Evolutionary conservation across 2,113 vertebrate species (phyloP), one percentile per base, ranked within the genome.

Genomic region (Anhinga rufa): DNA sequence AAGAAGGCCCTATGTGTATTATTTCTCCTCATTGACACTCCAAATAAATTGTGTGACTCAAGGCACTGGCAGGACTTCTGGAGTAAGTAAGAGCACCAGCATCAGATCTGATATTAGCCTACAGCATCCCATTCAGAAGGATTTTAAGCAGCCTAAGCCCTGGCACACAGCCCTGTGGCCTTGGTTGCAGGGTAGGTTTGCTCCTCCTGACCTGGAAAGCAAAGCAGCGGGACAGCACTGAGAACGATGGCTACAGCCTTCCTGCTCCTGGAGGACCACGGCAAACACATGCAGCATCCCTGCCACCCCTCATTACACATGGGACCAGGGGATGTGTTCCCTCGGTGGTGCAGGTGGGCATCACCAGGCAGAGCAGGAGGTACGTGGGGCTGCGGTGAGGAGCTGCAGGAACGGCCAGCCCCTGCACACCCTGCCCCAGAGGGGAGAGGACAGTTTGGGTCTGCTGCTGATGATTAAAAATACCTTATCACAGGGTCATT

Each of bases 261-360:
- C 32, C 66, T 17, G 57, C 42, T 71, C 42, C 57, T 77, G 61
- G 11, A 42, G 9, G 51, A 32, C 29, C 31, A 4, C 0, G 12
- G 21, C 11, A 60, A 72, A 61, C 25, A 18, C 11, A 8, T 2
- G 8, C 29, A 38, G 20, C 38, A 46, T 36, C 65, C 54, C 44
- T 74, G 46, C 21, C 15, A 28, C 2, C 29, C n/a, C 22, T 51
- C 3, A 0, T 55, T 38, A n/a, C 28, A n/a, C 14, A 3, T 1
- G 8, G n/a, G 31, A 31, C 16, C 6, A 57, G 15, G n/a, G 52
- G 6, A 32, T 36, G 62, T 2, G 9, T 20, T n/a, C 42, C 49
- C 52, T 68, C 6, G 8, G 55, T 1, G 2, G 36, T 13, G 49
- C 19, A 4, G 6, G 20, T 40, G 65, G 46, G 21, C 72, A 68